Percentiles rank a stretch among this genome's conserved stretches.
phyloP scores from a whole-genome alignment of 2,797 vertebrate genomes.

The Pogonophryne albipinna region DNA sequence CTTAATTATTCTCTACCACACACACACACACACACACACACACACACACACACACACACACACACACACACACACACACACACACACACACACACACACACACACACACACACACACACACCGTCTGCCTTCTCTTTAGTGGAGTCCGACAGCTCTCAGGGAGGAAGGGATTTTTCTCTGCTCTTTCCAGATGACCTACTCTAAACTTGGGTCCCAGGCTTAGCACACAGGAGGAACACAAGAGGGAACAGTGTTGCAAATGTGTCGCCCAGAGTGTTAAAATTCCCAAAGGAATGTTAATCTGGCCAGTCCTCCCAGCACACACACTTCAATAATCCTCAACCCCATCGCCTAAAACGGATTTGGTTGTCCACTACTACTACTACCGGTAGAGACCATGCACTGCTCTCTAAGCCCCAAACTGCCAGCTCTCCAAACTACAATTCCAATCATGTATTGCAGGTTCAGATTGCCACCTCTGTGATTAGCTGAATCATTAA shows the following conservation, averaged over 20 bases:
- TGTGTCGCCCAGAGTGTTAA: conserved; percentile 90
- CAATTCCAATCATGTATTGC: neutral
- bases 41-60: conserved; percentile 25
- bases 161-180: conserved; percentile 61
- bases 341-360: conserved; percentile 65
- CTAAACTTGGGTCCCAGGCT: conserved; percentile 78
- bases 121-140: conserved; percentile 41
- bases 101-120: neutral
- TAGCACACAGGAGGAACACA: conserved; percentile 81
- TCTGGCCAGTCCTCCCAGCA: conserved; percentile 75
- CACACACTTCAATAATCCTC: conserved; percentile 83
- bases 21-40: conserved; percentile 10
- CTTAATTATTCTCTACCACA: conserved; percentile 51
- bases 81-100: conserved; percentile 34
- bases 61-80: conserved; percentile 25
- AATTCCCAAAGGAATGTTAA: conserved; percentile 91
- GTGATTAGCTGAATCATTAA: conserved; percentile 23
- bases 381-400: conserved; percentile 27
- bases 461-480: neutral
- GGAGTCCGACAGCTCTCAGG: conserved; percentile 56
- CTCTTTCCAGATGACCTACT: conserved; percentile 86
- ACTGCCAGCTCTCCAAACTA: conserved; percentile 22
- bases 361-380: conserved; percentile 67
- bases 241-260: conserved; percentile 85
- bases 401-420: conserved; percentile 18